phyloP scores from a whole-genome alignment of 2,113 vertebrate species.

The Propithecus coquereli region DNA sequence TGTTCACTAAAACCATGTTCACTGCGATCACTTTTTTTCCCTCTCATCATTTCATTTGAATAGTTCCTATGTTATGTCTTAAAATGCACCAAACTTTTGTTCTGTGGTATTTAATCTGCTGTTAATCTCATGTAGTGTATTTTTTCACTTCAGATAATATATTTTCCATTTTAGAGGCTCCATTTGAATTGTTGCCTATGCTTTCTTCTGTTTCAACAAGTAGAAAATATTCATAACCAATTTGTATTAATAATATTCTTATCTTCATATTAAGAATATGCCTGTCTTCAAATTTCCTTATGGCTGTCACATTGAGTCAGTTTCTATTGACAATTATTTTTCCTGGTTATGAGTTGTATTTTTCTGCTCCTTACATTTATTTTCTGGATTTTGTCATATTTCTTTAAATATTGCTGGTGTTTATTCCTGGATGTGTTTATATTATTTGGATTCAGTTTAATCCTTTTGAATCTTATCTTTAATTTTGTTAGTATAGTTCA shows the following conservation, averaged over 20 bases:
- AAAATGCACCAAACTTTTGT: not conserved
- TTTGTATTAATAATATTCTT: too few species aligned
- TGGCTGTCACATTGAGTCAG: not conserved
- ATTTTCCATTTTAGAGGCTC: not conserved
- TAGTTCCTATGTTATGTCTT: not conserved
- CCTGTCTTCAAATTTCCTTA: not conserved
- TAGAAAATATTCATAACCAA: not conserved
- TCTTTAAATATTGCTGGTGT: not conserved
- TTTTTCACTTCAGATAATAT: not conserved
- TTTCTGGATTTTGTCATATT: not conserved
- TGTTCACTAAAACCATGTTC: not conserved
- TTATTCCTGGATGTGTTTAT: not conserved
- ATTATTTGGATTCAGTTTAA: not conserved
- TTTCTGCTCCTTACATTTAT: not conserved
- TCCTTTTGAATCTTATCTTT: not conserved
- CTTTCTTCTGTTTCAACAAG: not conserved
- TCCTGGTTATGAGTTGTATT: not conserved
- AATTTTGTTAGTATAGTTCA: not conserved
- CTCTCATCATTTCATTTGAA: not conserved
- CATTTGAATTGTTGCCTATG: not conserved
- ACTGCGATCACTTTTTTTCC: not conserved
- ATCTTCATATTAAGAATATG: not conserved
- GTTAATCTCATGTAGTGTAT: not conserved
- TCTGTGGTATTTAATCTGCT: not conserved
- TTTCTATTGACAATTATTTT: not conserved